These are phyloP conservation scores for Kradibia gibbosae DNA, from an alignment of 1,140 invertebrate genomes.

Conservation along the genomic window DNA sequence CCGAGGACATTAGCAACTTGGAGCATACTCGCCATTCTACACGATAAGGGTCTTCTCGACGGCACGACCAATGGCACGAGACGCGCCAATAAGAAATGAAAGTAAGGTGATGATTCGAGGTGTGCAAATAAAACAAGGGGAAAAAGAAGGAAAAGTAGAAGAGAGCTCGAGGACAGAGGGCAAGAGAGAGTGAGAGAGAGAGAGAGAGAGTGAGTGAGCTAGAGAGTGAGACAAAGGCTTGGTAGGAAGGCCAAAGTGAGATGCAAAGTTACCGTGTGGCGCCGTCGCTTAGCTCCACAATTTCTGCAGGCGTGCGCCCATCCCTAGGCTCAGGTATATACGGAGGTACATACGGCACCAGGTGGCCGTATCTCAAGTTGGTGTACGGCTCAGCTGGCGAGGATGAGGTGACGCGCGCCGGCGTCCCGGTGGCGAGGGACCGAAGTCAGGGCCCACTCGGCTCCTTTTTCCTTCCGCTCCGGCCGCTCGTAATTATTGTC, in stretches of 20 bases:
- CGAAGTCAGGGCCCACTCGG: neutral
- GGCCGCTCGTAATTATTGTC: neutral
- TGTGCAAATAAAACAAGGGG: neutral
- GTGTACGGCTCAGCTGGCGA: constrained; percentile 29
- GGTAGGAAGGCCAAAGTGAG: neutral
- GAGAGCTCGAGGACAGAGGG: neutral
- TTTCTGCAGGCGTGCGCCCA: constrained; percentile 6
- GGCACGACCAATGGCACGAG: too few species aligned
- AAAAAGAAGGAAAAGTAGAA: neutral
- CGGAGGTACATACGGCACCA: neutral
- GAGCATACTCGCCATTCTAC: too few species aligned
- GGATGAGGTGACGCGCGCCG: neutral
- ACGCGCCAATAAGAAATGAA: neutral
- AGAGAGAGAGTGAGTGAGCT: neutral
- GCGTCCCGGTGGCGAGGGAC: neutral
- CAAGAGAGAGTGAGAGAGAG: neutral
- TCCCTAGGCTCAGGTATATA: neutral
- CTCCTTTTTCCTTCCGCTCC: neutral
- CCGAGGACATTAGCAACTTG: too few species aligned
- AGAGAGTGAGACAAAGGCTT: neutral
- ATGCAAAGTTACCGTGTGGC: neutral
- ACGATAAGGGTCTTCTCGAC: too few species aligned
- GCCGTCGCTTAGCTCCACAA: neutral
- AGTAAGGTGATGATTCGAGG: neutral
- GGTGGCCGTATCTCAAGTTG: constrained; percentile 34